Base-by-base conservation (phyloP, 2,113 vertebrate species). In the Rhipidura dahli region DNA sequence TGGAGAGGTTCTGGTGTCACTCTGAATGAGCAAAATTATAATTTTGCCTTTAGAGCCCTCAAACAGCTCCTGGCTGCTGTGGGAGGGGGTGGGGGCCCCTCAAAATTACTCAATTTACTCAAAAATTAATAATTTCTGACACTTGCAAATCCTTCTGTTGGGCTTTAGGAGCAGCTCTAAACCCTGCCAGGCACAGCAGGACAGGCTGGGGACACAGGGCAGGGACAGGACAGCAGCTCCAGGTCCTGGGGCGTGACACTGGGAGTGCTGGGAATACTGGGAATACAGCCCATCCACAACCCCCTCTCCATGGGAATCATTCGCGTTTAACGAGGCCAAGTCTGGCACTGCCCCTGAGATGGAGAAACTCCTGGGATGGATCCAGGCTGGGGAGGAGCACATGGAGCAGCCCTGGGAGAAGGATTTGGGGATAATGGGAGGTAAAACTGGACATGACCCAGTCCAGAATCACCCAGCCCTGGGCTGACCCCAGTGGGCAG, bases 231-330 rank as follows among this genome's bases (percentile, higher is more conserved):
- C 40, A 49, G 84, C 59, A 5, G 4, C 16, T 45, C 4, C 51
- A 42, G 53, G 1, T 26, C 47, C 27, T 31, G 33, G 16, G 2
- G 56, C 15, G 33, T 23, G 33, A 23, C 56, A 33, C 53, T 33
- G 54, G 54, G 31, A 56, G 31, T 5, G 1, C 2, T 7, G 11
- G 1, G 0, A 4, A 50, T 6, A 1, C 2, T 7, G 11, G 1
- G 0, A 4, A 54, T 24, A 15, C 73, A 81, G 26, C 42, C 30
- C n/a, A 5, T 4, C 31, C 37, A 22, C 30, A 39, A 40, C 24
- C 27, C 7, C 2, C 0, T 19, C n/a, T 11, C 40, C 23, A 0
- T 1, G 39, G 59, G 18, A 13, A 27, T 39, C 57, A n/a, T 23
- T 15, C 1, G 0, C 31, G 26, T 42, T 59, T 35, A 59, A 59